Conservation (phyloP, 53 echinoderm and acorn worm species). For the Patiria pectinifera region DNA sequence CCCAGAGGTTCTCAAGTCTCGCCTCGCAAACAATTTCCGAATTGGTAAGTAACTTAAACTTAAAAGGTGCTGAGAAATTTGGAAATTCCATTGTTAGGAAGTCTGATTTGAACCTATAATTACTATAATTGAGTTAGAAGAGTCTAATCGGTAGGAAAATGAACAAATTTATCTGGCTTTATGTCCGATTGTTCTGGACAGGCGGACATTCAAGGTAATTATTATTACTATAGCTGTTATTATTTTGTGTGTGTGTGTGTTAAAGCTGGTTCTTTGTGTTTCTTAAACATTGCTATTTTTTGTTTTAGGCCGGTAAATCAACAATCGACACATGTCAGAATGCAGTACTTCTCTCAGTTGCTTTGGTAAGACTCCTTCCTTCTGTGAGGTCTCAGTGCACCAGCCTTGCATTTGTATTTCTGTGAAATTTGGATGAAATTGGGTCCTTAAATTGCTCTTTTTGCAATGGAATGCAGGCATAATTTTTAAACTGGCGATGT, state of each 20-base stretch:
- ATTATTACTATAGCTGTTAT: too few relatives aligned
- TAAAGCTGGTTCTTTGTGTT: too few relatives aligned
- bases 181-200: too few relatives aligned
- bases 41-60: constrained; percentile 63
- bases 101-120: neutral
- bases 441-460: too few relatives aligned
- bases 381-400: too few relatives aligned
- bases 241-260: too few relatives aligned
- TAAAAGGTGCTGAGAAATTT: neutral
- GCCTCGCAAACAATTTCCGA: constrained; percentile 76
- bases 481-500: too few relatives aligned
- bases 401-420: too few relatives aligned
- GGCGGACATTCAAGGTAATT: too few relatives aligned
- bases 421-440: too few relatives aligned
- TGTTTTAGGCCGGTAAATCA: constrained; percentile 83
- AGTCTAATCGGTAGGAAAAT: neutral
- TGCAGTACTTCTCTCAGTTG: constrained; percentile 73
- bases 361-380: constrained; percentile 22
- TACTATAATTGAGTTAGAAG: too few relatives aligned
- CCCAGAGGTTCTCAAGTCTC: constrained; percentile 68
- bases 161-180: neutral
- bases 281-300: neutral
- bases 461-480: too few relatives aligned
- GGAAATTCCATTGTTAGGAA: neutral
- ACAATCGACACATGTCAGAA: constrained; percentile 92